Conservation (phyloP, 2,113 vertebrate genomes). For the Mungos mungo region DNA sequence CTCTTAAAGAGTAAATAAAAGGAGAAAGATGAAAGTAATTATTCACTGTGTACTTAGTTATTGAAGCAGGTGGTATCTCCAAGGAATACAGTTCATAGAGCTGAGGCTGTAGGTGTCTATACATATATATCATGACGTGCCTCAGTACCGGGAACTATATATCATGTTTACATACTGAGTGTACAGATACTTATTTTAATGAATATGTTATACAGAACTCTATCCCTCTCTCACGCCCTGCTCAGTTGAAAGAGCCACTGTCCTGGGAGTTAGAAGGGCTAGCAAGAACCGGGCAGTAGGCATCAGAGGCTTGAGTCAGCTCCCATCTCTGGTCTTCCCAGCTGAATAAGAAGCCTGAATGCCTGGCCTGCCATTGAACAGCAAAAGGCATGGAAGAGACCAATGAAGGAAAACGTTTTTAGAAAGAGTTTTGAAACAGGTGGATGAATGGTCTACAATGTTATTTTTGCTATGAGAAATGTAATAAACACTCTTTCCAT, state of each 20-base stretch:
- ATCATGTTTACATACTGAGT: background rate
- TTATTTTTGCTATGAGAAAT: background rate
- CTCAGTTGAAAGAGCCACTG: background rate
- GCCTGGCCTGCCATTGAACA: background rate
- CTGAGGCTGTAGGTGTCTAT: background rate
- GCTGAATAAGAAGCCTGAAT: background rate
- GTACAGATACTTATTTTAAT: conserved; percentile 25
- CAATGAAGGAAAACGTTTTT: background rate
- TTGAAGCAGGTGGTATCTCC: conserved; percentile 38
- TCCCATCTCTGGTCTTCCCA: background rate
- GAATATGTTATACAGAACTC: background rate
- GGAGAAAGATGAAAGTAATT: conserved; percentile 81
- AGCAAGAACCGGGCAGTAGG: background rate
- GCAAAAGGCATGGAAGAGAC: background rate
- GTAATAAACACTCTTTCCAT: background rate
- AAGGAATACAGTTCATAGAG: conserved; percentile 43
- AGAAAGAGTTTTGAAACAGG: background rate
- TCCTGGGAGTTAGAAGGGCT: background rate
- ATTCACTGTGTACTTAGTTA: conserved; percentile 68
- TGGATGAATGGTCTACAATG: background rate
- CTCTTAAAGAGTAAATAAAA: conserved; percentile 81
- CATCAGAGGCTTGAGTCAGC: background rate
- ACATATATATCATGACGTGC: background rate
- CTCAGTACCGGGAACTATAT: background rate
- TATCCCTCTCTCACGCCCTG: background rate